Percentiles rank a stretch among this genome's conserved stretches.
phyloP scores from a whole-genome alignment of 2,888 invertebrate species.

The Brachylomia viminalis region DNA sequence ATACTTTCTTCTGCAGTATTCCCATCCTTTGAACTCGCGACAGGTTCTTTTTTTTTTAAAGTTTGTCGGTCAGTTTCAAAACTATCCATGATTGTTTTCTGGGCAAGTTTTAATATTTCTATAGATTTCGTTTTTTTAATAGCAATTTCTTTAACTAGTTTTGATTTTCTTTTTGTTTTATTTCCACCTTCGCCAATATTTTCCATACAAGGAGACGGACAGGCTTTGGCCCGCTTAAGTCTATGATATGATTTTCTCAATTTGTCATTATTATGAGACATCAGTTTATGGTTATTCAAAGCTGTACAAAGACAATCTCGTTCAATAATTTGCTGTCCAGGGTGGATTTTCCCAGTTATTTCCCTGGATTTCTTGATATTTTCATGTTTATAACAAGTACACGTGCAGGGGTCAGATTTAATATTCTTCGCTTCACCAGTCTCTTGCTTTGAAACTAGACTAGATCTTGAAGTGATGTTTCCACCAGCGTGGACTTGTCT shows the following conservation, averaged over 20 bases:
- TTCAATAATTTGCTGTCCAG: slow-evolving; percentile 25
- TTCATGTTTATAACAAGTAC: slow-evolving; percentile 68
- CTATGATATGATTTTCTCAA: slow-evolving; percentile 65
- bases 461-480: slow-evolving; percentile 62
- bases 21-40: not conserved
- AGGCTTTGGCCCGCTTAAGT: slow-evolving; percentile 64
- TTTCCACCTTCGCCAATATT: slow-evolving; percentile 55
- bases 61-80: not conserved
- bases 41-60: slow-evolving; percentile 4
- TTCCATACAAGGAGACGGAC: slow-evolving; percentile 60
- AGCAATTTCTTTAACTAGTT: not conserved
- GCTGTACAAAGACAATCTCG: slow-evolving; percentile 1
- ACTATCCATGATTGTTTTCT: slow-evolving; percentile 15
- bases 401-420: slow-evolving; percentile 80
- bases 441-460: slow-evolving; percentile 60
- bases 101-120: slow-evolving; percentile 24
- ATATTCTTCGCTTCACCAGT: slow-evolving; percentile 71
- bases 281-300: slow-evolving; percentile 27
- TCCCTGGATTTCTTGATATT: slow-evolving; percentile 62
- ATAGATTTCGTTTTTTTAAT: slow-evolving; percentile 5
- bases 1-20: slow-evolving; percentile 10
- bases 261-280: slow-evolving; percentile 42
- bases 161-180: slow-evolving; percentile 17
- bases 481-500: slow-evolving; percentile 50
- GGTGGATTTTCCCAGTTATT: slow-evolving; percentile 57